A percentile compares a stretch with the other conserved stretches of the same genome.
phyloP scores from a whole-genome alignment of 2,888 invertebrate species.

The Macrostomum cliftonense region DNA sequence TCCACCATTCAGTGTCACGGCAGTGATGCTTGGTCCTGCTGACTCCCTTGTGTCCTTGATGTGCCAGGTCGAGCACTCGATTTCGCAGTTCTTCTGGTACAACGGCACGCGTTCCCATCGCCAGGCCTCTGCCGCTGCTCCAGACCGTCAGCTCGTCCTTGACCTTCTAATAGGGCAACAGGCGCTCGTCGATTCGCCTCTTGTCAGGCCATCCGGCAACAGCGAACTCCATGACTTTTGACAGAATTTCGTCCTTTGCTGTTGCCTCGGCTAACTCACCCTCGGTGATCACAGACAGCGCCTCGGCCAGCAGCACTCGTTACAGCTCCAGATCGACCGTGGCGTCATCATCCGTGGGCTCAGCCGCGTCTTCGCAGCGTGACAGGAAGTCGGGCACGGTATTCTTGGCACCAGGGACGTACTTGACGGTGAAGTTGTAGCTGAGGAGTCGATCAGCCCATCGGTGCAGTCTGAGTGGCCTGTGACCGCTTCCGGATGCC shows the following conservation, averaged over 20 bases:
- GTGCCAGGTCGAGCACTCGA: slow-evolving; percentile 1
- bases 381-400: not conserved
- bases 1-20: slow-evolving; percentile 5
- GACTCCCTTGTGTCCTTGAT: slow-evolving; percentile 4
- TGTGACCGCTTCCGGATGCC: not conserved
- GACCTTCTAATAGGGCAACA: not conserved
- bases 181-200: too few relatives aligned
- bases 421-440: slow-evolving; percentile 1
- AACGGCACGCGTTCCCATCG: not conserved
- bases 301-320: too few relatives aligned
- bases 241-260: too few relatives aligned
- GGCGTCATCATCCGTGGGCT: too few relatives aligned
- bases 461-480: slow-evolving; percentile 1
- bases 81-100: not conserved
- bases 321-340: too few relatives aligned
- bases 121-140: not conserved
- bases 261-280: too few relatives aligned
- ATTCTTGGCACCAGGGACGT: slow-evolving; percentile 2
- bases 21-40: slow-evolving; percentile 3
- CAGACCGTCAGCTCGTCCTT: not conserved
- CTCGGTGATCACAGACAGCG: too few relatives aligned
- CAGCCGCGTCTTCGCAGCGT: too few relatives aligned
- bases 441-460: slow-evolving; percentile 3
- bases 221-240: too few relatives aligned
- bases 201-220: too few relatives aligned